Evolutionary conservation across 2,797 vertebrate species (phyloP), one percentile per base, ranked within the genome.

Genomic region (Hoplostethus mediterraneus): DNA sequence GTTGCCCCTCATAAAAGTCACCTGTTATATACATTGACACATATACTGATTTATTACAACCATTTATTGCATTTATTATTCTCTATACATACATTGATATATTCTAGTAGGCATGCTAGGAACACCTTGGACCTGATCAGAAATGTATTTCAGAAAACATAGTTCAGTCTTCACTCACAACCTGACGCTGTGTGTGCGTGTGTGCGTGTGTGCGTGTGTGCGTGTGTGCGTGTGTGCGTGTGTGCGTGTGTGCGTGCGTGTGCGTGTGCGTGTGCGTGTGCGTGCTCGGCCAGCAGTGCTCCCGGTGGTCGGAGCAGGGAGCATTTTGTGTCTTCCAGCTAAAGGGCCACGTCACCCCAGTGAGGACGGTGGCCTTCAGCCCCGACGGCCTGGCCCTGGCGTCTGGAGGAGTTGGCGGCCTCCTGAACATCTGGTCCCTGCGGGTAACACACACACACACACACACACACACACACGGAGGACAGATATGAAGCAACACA

Each of bases 341-440:
- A 63, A 95, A 95, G 56, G 98, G 98, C 60, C 98, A 99, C 74
- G 96, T 99, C 84, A 99, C 97, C 16, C 96, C 98, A 0, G 96
- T 98, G 4, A 92, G 95, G 21, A 98, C 97, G 0, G 92, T 99
- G 72, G 95, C 94, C 1, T 99, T 99, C 88, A 98, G 97, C 85
- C 95, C 97, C 1, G 97, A 99, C 21, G 98, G 98, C 2, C 90
- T 99, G 80, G 94, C 96, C 2, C 83, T 99, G 80, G 97, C 96
- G 0, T 99, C 98, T 25, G 98, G 97, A 71, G 98, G 97, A 51
- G 95, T 97, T 3, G 97, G 98, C 7, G 98, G 98, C 7, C 96
- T 99, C 76, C 95, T 99, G 94, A 99, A 99, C 92, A 96, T 99
- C 92, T 99, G 98, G 98, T 99, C 98, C 53, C 89, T 99, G 67